phyloP scores from a whole-genome alignment of 2,888 invertebrate species.

The Mallateleia sp. region DNA sequence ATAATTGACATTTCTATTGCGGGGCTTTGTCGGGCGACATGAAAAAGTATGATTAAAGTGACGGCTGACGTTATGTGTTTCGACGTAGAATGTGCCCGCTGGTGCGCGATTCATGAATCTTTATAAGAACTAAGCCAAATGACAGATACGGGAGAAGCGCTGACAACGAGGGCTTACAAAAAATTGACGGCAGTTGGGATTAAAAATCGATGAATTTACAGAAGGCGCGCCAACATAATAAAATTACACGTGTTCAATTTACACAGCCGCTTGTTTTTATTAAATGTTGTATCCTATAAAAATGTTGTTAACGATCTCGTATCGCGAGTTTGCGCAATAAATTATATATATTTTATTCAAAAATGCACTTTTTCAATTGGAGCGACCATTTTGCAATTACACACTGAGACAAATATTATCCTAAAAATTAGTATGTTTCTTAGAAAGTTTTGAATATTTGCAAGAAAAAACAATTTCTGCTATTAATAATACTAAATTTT shows the following conservation, averaged over 20 bases:
- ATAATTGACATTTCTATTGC: slow-evolving; percentile 33
- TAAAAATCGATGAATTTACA: slow-evolving; percentile 54
- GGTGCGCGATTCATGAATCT: slow-evolving; percentile 44
- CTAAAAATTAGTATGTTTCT: too few species aligned
- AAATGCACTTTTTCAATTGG: too few species aligned
- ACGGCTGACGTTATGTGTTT: slow-evolving; percentile 15
- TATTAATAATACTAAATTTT: too few species aligned
- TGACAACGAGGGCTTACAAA: slow-evolving; percentile 22
- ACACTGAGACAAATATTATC: too few species aligned
- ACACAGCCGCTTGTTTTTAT: too few species aligned
- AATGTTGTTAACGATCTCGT: too few species aligned
- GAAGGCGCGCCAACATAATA: slow-evolving; percentile 17
- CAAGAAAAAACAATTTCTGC: too few species aligned
- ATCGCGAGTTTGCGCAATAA: too few species aligned
- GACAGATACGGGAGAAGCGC: slow-evolving; percentile 21
- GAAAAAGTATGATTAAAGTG: slow-evolving; percentile 36
- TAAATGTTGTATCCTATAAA: too few species aligned
- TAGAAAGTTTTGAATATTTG: too few species aligned
- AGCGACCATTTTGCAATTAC: too few species aligned
- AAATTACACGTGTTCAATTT: slow-evolving; percentile 40
- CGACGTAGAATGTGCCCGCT: slow-evolving; percentile 17
- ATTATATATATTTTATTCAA: too few species aligned
- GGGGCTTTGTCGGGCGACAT: background rate
- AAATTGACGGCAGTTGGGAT: slow-evolving; percentile 25
- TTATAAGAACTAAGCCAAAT: slow-evolving; percentile 48